These are phyloP conservation scores for Xenus cinereus DNA, from an alignment of 2,113 vertebrate genomes.

Conservation along the genomic window DNA sequence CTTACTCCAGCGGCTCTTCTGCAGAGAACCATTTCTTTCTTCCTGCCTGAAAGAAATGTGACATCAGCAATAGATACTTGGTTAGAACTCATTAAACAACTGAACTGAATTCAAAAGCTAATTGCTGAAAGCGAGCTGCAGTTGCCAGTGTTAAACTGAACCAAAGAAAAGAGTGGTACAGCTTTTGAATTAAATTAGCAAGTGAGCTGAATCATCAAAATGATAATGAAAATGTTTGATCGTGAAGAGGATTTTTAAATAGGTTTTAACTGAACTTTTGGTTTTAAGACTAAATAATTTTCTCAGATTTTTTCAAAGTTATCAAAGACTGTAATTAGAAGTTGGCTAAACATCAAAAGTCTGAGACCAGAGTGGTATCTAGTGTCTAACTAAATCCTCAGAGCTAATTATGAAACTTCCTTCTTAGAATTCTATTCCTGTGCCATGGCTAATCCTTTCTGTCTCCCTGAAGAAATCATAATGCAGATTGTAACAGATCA, in stretches of 20 bases:
- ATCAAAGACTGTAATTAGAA: background rate
- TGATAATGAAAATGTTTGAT: background rate
- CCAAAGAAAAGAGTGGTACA: background rate
- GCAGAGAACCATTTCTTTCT: background rate
- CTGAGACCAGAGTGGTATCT: background rate
- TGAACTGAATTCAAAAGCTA: background rate
- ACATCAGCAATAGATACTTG: background rate
- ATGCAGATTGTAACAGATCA: background rate
- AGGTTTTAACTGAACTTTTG: background rate
- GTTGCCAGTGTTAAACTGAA: background rate
- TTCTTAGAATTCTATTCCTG: slow-evolving; percentile 58
- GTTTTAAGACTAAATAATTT: background rate
- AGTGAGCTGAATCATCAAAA: background rate
- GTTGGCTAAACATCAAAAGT: slow-evolving; percentile 7
- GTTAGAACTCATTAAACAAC: background rate
- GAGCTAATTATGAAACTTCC: slow-evolving; percentile 44
- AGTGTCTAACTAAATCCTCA: slow-evolving; percentile 21
- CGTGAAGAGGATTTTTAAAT: background rate
- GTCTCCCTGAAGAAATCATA: slow-evolving; percentile 22
- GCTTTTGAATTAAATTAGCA: background rate
- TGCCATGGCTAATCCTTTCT: slow-evolving; percentile 41
- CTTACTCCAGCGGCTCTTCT: background rate
- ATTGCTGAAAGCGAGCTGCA: background rate
- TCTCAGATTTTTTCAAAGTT: background rate
- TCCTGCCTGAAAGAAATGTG: background rate